Base-by-base conservation (phyloP, 2,113 vertebrate species). In the Misgurnus anguillicaudatus region DNA sequence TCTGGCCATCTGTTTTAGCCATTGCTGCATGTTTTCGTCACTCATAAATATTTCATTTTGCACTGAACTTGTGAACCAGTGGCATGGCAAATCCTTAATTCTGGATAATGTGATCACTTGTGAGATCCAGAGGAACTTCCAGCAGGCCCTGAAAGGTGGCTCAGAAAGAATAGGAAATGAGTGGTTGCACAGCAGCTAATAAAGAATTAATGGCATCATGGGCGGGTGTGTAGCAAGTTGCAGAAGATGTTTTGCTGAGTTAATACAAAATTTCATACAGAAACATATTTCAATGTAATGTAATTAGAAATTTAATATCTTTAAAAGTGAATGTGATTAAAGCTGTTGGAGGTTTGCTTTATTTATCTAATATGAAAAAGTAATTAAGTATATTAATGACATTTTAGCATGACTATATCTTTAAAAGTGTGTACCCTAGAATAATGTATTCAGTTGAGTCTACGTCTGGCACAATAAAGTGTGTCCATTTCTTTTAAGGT, bases 1-100 rank as follows among this genome's bases (percentile, higher is more conserved):
- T 39, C 39, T 4, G 13, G 13, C 39, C 16, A 19, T 58, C 10
- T 62, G 5, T 65, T 60, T 74, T 57, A 62, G 21, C 41, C 9
- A 4, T 31, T 16, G 19, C 60, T 51, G 53, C 70, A 80, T 88
- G 88, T 88, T 88, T 86, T 84, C 82, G 71, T 24, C 69, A 65
- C 77, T 88, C 85, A 88, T 91, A 84, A 91, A 91, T 90, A 86
- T 80, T 90, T 89, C 19, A 90, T 89, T 80, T 76, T 51, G 14
- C 58, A 48, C 67, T 88, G 87, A 91, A 90, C 85, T 88, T 87
- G 79, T 89, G 88, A 89, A 89, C 88, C 19, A 48, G 39, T 48
- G 75, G 72, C 51, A 64, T 65, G 55, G 80, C 48, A 36, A 64
- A 77, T 31, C 48, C 47, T 51, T 70, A 17, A 24, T n/a, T 39